Percentiles rank a stretch among this genome's conserved stretches.
phyloP scores from a whole-genome alignment of 2,113 vertebrate species.

The Peromyscus leucopus region DNA sequence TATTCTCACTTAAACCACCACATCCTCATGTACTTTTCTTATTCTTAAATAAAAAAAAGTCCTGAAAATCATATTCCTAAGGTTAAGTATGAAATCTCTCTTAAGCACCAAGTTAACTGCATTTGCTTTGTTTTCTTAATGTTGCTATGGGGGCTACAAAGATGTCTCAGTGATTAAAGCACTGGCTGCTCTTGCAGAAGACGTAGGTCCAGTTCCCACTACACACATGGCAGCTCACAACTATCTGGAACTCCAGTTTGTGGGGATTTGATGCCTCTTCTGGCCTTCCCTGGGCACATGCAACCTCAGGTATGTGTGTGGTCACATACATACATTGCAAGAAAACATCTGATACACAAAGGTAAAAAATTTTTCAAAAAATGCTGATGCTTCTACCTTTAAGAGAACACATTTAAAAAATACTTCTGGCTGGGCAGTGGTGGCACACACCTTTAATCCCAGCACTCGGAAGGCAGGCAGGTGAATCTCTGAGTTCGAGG shows the following conservation, averaged over 20 bases:
- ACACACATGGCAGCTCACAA: not conserved
- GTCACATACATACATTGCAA: not conserved
- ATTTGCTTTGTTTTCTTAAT: constrained; percentile 8
- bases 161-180: not conserved
- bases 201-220: not conserved
- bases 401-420: constrained; percentile 32
- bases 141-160: not conserved
- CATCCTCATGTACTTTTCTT: not conserved
- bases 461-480: too few species aligned
- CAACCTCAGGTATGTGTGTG: not conserved
- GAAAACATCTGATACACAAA: not conserved
- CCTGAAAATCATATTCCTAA: constrained; percentile 14
- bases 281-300: not conserved
- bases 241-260: not conserved
- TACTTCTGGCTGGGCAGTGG: too few species aligned
- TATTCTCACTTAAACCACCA: not conserved
- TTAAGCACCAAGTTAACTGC: not conserved
- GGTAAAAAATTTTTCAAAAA: not conserved
- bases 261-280: not conserved
- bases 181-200: not conserved
- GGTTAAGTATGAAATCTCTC: not conserved
- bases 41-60: not conserved
- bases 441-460: too few species aligned
- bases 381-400: not conserved
- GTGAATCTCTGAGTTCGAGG: too few species aligned